Conservation (phyloP, 1,140 invertebrate genomes). For the Lamellibrachia luymesi region DNA sequence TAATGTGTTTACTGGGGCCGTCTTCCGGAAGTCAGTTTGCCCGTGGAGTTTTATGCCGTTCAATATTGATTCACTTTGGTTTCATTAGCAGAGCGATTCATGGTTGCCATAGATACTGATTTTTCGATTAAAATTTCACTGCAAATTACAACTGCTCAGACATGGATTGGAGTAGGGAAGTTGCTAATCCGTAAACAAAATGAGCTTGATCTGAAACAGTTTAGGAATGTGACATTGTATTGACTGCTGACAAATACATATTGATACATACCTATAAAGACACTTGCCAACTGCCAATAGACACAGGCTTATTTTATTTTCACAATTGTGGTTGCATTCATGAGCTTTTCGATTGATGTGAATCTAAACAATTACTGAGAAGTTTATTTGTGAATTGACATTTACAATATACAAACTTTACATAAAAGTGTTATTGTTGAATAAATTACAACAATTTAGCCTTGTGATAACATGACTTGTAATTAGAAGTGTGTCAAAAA, state of each 20-base stretch:
- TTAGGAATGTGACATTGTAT: background rate
- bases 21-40: background rate
- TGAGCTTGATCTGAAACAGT: background rate
- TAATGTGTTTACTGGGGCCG: background rate
- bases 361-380: background rate
- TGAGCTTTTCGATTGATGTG: background rate
- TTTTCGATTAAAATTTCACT: background rate
- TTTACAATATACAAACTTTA: background rate
- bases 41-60: background rate
- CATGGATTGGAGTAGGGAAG: no score
- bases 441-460: background rate
- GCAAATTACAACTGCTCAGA: background rate
- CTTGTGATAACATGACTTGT: background rate
- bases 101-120: background rate
- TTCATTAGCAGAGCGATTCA: background rate
- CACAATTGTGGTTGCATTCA: background rate
- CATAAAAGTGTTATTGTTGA: background rate
- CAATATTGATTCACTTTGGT: background rate
- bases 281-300: background rate
- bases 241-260: background rate
- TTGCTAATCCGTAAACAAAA: background rate
- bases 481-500: background rate
- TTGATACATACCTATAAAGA: background rate
- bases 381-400: background rate
- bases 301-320: background rate